Base-by-base conservation (phyloP, 1,140 invertebrate species). In the Drosophila nigromelanica region DNA sequence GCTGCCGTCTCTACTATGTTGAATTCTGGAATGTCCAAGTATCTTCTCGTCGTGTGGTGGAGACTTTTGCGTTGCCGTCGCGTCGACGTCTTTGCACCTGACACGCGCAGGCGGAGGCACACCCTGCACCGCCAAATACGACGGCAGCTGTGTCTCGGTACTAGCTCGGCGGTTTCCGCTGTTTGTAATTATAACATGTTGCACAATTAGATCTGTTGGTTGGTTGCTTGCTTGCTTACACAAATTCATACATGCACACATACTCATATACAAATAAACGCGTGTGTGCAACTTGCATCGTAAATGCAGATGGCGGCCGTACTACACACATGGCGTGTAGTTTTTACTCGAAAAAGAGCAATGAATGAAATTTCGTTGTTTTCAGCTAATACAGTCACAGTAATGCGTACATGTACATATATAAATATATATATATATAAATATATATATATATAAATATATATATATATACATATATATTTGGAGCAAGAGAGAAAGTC, bases 291-390 rank as follows among this genome's bases (percentile, higher is more conserved):
- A 47, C 27, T 67, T 60, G 60, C 56, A 71, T 52, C 52, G 68
- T 48, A 73, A 70, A 71, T 85, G 69, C 68, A 86, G 67, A 85
- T 80, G 80, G 80, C 68, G 71, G 40, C 42, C 18, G 15, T 42
- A 24, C 64, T 55, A 69, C 56, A 60, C 56, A 60, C 43, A 48
- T 42, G 76, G 75, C 68, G 80, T 68, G 73, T 85, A 82, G 67
- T 73, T 85, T 67, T 82, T 83, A 80, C 76, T 80, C 80, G 78
- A 69, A 85, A 85, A 85, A 73, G 76, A 76, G 80, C 76, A 83
- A 85, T 85, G 80, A 85, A 85, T 85, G 80, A 85, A 85, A 80
- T 80, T 85, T 85, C 61, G 80, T 80, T 85, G 80, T 85, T 64
- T 74, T 63, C 72, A 45, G 64, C 37, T 61, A 55, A 64, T 71